Evolutionary conservation across 2,888 invertebrate genomes (phyloP).

Genomic region (Melangyna quadrimaculata): DNA sequence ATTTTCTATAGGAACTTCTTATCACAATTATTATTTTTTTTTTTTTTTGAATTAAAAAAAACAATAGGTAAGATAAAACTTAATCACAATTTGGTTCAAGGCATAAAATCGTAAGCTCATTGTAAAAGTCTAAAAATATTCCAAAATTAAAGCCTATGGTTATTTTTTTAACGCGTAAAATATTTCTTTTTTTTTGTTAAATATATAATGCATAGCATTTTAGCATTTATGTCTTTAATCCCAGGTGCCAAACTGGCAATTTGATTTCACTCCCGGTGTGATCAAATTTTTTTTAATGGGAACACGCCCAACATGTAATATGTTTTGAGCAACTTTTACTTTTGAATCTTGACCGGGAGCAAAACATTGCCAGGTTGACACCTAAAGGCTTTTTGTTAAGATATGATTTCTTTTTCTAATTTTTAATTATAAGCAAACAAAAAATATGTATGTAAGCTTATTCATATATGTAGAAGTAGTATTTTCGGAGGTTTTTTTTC

Average conservation of each 20-base stretch:
- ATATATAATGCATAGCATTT: conserved; percentile 24
- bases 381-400: background rate
- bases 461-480: conserved; percentile 24
- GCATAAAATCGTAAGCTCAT: conserved; percentile 50
- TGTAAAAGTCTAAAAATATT: conserved; percentile 6
- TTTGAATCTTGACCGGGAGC: background rate
- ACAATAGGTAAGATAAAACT: conserved; percentile 33
- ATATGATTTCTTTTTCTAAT: background rate
- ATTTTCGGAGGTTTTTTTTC: conserved; percentile 17
- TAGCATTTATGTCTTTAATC: conserved; percentile 9
- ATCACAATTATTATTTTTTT: conserved; percentile 49
- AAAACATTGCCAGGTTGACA: background rate
- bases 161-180: conserved; percentile 24
- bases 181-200: conserved; percentile 6
- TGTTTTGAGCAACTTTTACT: background rate
- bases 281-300: background rate
- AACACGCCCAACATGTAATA: background rate
- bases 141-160: conserved; percentile 44
- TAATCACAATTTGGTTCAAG: conserved; percentile 54
- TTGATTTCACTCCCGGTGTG: background rate
- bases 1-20: conserved; percentile 65
- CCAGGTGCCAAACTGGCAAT: background rate
- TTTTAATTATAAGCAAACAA: conserved; percentile 30
- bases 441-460: conserved; percentile 25
- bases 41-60: conserved; percentile 8